Evolutionary conservation across 2,888 invertebrate genomes (phyloP), one percentile per base, ranked within the genome.

Genomic region (Xylota sylvarum): DNA sequence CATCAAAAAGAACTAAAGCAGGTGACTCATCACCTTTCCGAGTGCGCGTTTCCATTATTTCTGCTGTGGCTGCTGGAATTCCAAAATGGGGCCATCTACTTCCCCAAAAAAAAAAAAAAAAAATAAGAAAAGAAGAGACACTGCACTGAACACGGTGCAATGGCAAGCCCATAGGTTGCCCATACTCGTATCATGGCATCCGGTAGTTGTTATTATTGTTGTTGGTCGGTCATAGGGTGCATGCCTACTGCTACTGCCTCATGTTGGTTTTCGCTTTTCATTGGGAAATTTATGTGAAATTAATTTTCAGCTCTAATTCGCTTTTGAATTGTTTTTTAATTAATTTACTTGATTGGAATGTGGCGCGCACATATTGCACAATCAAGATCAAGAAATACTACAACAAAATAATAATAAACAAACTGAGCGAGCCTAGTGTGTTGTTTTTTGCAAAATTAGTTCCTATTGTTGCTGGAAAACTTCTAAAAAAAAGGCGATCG

Each of bases 231-330:
- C 10, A 9, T 52, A 30, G 55, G 50, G 48, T 27, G 70, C 77
- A 65, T 70, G 35, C 65, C 67, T 52, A 52, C 58, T 46, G 64
- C 30, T 70, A 64, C 12, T 12, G 43, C 50, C 52, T 60, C n/a
- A 12, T 19, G 23, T 46, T 35, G 12, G 43, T 70, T 79, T 84
- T 83, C 83, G 83, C 55, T 73, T 81, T 81, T 77, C 81, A 82
- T 78, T 86, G 77, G 82, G 56, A 86, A 82, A 86, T 82, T 82
- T 82, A 86, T 86, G 82, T 82, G 77, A 86, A 86, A 86, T 73
- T 78, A 77, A 82, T 86, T 82, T 86, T 86, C 82, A 86, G 86
- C 82, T 86, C 86, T 78, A 86, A 82, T 86, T 86, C 86, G 64
- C 73, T 35, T 73, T 37, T 56, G 73, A 86, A 86, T 86, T 67